Conservation (phyloP, 1,140 invertebrate species). For the Zaprionus capensis region DNA sequence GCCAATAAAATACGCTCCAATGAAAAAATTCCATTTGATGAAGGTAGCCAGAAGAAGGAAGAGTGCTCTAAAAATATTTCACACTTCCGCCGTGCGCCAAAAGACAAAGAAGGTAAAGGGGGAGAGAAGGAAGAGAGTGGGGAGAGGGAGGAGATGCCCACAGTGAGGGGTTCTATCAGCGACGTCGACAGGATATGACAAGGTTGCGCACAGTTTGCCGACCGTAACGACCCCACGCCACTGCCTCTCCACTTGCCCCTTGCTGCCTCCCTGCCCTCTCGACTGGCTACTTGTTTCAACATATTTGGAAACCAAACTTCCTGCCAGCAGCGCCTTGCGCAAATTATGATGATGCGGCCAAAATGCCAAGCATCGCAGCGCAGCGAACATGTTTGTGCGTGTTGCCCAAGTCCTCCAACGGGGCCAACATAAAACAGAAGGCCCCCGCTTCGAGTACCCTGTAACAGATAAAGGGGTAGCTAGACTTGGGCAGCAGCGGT, state of each 20-base stretch:
- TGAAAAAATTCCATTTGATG: constrained; percentile 71
- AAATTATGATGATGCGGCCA: constrained; percentile 66
- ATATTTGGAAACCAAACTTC: constrained; percentile 57
- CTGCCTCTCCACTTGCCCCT: background rate
- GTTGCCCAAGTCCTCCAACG: constrained; percentile 23
- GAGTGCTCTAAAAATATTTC: constrained; percentile 67
- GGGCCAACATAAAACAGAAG: constrained; percentile 49
- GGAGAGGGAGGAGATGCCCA: constrained; percentile 10
- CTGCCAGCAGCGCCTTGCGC: constrained; percentile 56
- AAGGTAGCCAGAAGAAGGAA: constrained; percentile 43
- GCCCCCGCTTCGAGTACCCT: background rate
- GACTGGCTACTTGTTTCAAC: constrained; percentile 37
- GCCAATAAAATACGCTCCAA: constrained; percentile 76
- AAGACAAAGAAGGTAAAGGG: constrained; percentile 2
- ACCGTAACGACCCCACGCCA: constrained; percentile 4
- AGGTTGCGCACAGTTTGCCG: constrained; percentile 45
- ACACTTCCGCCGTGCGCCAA: constrained; percentile 60
- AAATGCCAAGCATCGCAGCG: constrained; percentile 50
- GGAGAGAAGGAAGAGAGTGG: background rate
- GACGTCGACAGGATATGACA: constrained; percentile 78
- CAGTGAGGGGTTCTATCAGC: constrained; percentile 53
- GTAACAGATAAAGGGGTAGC: background rate
- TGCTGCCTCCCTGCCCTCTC: background rate
- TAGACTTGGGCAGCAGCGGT: background rate
- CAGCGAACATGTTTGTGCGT: constrained; percentile 42